Conservation (phyloP, 2,797 vertebrate species). For the Enteromius treurensis region DNA sequence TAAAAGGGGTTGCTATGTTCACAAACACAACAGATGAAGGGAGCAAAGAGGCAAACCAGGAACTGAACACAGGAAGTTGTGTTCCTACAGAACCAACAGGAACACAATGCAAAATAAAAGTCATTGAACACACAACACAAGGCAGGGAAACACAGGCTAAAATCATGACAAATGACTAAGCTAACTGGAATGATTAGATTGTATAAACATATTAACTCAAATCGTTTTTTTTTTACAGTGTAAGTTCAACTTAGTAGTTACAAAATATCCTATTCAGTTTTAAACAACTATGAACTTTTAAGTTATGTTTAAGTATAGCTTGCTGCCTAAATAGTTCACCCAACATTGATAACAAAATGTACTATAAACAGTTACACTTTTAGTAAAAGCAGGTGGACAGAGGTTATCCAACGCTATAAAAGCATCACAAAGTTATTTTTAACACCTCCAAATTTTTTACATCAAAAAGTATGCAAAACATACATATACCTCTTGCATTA, state of each 20-base stretch:
- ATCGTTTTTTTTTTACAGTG: too few species aligned
- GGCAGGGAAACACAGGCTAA: neutral
- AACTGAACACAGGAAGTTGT: neutral
- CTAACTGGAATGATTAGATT: neutral
- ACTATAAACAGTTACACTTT: neutral
- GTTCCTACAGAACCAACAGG: neutral
- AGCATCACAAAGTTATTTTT: neutral
- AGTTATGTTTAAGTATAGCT: too few species aligned
- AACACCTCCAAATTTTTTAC: neutral
- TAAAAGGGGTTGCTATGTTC: neutral
- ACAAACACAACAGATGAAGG: neutral
- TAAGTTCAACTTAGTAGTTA: neutral
- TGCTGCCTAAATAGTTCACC: too few species aligned
- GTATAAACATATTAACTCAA: neutral
- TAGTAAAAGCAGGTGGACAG: neutral
- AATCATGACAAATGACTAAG: too few species aligned
- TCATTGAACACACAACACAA: neutral
- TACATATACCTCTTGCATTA: neutral
- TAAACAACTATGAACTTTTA: too few species aligned
- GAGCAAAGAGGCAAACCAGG: neutral
- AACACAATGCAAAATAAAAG: neutral
- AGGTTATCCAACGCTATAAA: neutral
- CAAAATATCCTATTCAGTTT: too few species aligned
- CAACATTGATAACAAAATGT: too few species aligned
- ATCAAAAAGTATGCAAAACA: neutral